Conservation (phyloP, 2,888 invertebrate genomes). For the Biston betularia region DNA sequence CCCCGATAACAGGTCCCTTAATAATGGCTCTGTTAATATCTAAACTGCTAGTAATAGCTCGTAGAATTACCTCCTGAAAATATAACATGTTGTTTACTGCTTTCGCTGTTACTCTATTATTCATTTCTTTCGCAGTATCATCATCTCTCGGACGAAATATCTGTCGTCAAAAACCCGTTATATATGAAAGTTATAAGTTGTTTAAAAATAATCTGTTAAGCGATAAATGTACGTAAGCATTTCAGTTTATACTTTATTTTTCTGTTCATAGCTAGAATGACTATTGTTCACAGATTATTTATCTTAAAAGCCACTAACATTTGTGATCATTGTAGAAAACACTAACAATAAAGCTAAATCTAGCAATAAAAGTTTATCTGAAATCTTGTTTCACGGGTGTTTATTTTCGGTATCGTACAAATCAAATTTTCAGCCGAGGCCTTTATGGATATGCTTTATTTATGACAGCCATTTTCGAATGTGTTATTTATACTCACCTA, state of each 20-base stretch:
- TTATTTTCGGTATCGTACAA: conserved; percentile 31
- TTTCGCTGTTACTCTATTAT: conserved; percentile 1
- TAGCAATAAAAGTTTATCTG: conserved; percentile 20
- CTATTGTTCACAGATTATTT: conserved; percentile 2
- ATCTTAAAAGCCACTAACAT: conserved; percentile 6
- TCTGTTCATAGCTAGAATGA: no score
- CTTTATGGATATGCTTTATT: conserved; percentile 43
- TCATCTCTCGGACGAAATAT: not conserved
- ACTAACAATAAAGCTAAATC: conserved; percentile 19
- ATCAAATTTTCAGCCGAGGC: conserved; percentile 40
- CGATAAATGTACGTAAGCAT: no score
- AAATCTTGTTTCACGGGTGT: conserved; percentile 13
- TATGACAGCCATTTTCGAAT: conserved; percentile 20
- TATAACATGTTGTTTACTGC: conserved; percentile 42
- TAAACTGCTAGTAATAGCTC: conserved; percentile 52
- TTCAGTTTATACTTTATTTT: no score
- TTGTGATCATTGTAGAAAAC: conserved; percentile 21
- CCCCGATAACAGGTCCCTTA: conserved; percentile 57
- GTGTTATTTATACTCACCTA: conserved; percentile 19
- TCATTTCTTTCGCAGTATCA: not conserved
- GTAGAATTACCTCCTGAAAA: conserved; percentile 48
- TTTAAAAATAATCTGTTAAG: no score
- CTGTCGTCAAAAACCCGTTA: conserved; percentile 26
- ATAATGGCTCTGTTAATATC: conserved; percentile 54
- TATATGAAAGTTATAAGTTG: not conserved